These are phyloP conservation scores for Leucopsar rothschildi DNA, from an alignment of 2,113 vertebrate genomes.

Conservation along the genomic window DNA sequence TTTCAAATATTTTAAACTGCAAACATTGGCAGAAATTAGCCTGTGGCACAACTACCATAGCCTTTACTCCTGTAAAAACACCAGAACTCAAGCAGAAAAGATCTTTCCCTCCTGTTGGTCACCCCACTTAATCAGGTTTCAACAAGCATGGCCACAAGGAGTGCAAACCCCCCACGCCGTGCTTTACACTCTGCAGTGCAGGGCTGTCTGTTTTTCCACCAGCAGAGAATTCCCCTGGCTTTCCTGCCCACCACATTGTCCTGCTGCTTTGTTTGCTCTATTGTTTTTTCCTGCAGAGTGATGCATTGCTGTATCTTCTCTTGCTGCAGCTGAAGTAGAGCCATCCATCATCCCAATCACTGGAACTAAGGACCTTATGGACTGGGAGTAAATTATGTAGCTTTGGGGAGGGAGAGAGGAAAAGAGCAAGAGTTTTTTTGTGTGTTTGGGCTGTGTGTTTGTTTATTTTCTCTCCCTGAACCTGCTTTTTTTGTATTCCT, in stretches of 20 bases:
- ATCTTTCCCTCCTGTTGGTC: not conserved
- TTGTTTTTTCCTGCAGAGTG: slow-evolving; percentile 67
- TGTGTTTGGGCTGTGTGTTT: not conserved
- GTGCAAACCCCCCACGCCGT: not conserved
- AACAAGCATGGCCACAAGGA: not conserved
- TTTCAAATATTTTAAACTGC: not conserved
- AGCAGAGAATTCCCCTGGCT: slow-evolving; percentile 61
- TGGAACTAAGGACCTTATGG: slow-evolving; percentile 71
- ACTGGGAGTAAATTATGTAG: slow-evolving; percentile 77
- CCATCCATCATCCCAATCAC: slow-evolving; percentile 78
- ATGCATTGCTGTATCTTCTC: slow-evolving; percentile 66
- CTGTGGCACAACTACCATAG: not conserved
- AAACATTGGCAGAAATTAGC: not conserved
- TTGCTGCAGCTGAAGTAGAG: slow-evolving; percentile 62
- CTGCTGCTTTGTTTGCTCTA: slow-evolving; percentile 62
- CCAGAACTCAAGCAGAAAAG: not conserved
- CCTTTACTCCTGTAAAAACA: not conserved
- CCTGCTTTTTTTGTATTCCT: slow-evolving; percentile 57
- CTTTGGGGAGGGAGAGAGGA: slow-evolving; percentile 6
- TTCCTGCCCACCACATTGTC: slow-evolving; percentile 36
- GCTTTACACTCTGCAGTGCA: slow-evolving; percentile 32
- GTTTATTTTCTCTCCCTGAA: slow-evolving; percentile 37
- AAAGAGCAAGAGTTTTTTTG: not conserved
- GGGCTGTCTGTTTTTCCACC: slow-evolving; percentile 34
- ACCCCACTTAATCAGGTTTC: not conserved